These are phyloP conservation scores for Oreochromis niloticus DNA, from an alignment of 2,113 vertebrate species.

Conservation along the genomic window DNA sequence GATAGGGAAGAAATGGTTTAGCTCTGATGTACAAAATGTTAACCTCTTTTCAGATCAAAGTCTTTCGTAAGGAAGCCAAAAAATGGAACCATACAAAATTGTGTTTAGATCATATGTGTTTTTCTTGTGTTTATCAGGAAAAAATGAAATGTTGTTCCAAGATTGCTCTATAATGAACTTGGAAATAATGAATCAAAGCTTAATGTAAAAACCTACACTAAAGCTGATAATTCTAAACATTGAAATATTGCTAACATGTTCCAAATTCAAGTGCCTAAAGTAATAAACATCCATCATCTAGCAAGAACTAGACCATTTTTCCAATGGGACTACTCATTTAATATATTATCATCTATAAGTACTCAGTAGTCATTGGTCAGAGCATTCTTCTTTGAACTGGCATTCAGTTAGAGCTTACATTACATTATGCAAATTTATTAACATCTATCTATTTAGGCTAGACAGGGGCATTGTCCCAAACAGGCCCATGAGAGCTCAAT, in stretches of 20 bases:
- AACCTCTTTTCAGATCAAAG: conserved; percentile 47
- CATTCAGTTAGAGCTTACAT: not conserved
- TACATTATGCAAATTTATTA: not conserved
- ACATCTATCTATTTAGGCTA: not conserved
- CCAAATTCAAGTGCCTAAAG: not conserved
- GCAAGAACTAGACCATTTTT: not conserved
- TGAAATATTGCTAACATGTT: not conserved
- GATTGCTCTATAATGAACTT: not conserved
- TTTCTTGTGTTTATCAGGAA: not conserved
- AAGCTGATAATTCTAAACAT: not conserved
- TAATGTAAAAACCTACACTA: not conserved
- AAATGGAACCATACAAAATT: not conserved
- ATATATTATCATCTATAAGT: not conserved
- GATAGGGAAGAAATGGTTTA: conserved; percentile 10
- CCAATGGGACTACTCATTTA: not conserved
- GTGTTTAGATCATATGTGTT: not conserved
- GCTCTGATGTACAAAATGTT: conserved; percentile 37
- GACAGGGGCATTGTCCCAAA: not conserved
- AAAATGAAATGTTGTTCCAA: not conserved
- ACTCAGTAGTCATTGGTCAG: not conserved
- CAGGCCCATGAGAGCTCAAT: not conserved
- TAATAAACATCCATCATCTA: not conserved
- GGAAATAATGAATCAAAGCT: not conserved
- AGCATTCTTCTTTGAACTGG: not conserved
- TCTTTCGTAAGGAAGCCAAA: not conserved